Evolutionary conservation across 2,113 vertebrate species (phyloP), one percentile per base, ranked within the genome.

Genomic region (Etheostoma spectabile): DNA sequence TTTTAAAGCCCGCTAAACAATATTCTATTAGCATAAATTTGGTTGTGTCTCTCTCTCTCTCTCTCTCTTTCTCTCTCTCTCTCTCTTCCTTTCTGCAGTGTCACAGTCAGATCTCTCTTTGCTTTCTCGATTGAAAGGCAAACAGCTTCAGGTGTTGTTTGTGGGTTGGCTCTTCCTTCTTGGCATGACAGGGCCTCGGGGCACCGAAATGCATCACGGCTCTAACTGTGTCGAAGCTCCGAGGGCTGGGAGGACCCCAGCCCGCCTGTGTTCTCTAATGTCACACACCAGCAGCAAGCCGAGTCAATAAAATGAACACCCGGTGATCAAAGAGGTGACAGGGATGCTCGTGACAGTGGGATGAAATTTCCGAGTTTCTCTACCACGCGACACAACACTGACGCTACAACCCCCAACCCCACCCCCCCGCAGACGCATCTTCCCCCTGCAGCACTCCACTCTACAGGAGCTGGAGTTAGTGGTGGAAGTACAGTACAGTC

Each of bases 21-120:
- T 95, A 92, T 87, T 90, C 90, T 86, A 90, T 93, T 96, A 92
- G 94, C 94, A 92, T 90, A 89, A 80, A 74, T 95, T 93, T 89
- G 93, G 90, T 86, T 92, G 89, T 74, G 82, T 93, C 67, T 82
- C 78, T 48, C 70, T 27, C 27, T 27, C 27, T 27, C 27, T 27
- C 27, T 27, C 27, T 27, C 27, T 27, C 27, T 27, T 3, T 27
- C 27, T 27, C 27, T 27, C 27, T 27, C 27, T 27, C 27, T 27
- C 27, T 27, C 27, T 27, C 77, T 79, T 78, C 84, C 80, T 91
- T 85, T 89, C 81, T 93, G 85, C 86, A 68, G 38, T 80, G 93
- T 91, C 92, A 93, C 95, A 95, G 93, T 79, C 89, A 92, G 93
- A 89, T 90, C 77, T 86, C 82, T 88, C 82, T 88, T 90, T 86